A percentile compares a stretch with the other conserved stretches of the same genome.
Evolutionary conservation across 2,888 invertebrate species (phyloP).

Genomic region (Epistrophella euchroma): DNA sequence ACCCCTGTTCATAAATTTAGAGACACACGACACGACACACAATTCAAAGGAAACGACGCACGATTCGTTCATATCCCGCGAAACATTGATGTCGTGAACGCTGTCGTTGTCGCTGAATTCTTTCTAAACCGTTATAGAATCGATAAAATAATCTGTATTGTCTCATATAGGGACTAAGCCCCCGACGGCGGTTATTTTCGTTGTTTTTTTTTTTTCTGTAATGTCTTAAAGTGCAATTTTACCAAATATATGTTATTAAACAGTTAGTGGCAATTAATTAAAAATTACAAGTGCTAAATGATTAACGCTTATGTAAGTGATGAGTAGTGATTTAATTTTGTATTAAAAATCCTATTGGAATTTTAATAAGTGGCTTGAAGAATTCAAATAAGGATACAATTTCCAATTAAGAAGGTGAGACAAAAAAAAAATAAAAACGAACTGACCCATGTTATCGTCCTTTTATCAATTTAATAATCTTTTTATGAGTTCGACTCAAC

Average conservation of each 20-base stretch:
- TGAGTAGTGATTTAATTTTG: conserved; percentile 41
- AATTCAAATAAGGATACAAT: conserved; percentile 62
- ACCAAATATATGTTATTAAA: not conserved
- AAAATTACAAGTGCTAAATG: conserved; percentile 40
- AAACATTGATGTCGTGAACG: conserved; percentile 62
- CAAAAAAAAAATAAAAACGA: not conserved
- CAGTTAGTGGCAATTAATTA: not conserved
- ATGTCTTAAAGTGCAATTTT: not conserved
- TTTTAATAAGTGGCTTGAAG: conserved; percentile 35
- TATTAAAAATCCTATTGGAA: conserved; percentile 21
- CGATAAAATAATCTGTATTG: conserved; percentile 37
- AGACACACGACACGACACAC: conserved; percentile 56
- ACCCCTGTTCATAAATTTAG: conserved; percentile 55
- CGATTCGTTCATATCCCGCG: conserved; percentile 58
- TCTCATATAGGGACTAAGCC: not conserved
- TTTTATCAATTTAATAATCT: conserved; percentile 29
- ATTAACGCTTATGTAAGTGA: conserved; percentile 38
- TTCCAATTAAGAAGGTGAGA: conserved; percentile 65
- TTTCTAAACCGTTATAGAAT: conserved; percentile 35
- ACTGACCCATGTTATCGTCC: conserved; percentile 58
- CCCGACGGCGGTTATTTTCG: conserved; percentile 41
- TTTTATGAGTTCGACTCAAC: conserved; percentile 7
- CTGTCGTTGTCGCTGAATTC: conserved; percentile 29
- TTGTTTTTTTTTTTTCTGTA: conserved; percentile 16
- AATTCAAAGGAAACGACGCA: conserved; percentile 51